Evolutionary conservation across 2,113 vertebrate species (phyloP).

Genomic region (Pedionomus torquatus): DNA sequence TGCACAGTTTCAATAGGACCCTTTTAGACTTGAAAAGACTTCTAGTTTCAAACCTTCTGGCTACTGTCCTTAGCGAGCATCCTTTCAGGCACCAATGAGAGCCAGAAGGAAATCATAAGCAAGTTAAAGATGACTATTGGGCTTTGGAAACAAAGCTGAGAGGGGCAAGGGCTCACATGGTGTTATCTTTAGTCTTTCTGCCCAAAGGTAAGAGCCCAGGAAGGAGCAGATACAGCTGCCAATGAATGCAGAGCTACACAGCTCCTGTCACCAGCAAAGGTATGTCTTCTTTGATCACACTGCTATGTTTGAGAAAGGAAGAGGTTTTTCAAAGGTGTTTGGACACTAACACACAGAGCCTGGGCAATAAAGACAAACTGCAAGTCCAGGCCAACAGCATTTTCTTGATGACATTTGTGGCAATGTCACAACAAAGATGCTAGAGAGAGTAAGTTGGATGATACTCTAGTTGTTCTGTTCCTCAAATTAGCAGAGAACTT

Average conservation of each 20-base stretch:
- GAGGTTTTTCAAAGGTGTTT: neutral
- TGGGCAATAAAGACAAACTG: neutral
- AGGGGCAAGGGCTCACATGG: neutral
- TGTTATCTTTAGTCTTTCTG: neutral
- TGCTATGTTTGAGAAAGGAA: neutral
- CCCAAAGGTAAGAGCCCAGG: neutral
- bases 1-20: neutral
- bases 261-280: neutral
- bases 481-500: neutral
- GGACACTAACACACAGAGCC: neutral
- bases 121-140: neutral
- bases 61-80: neutral
- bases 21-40: neutral
- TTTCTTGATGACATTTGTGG: neutral
- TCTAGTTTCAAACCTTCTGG: neutral
- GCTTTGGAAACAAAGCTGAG: neutral
- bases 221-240: neutral
- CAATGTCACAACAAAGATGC: neutral
- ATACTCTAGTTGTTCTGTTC: neutral
- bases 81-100: neutral
- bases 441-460: neutral
- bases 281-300: neutral
- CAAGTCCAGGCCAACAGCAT: neutral
- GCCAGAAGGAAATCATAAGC: neutral
- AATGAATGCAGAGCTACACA: neutral